phyloP scores from a whole-genome alignment of 2,888 invertebrate genomes.

The Drosophila greeni region DNA sequence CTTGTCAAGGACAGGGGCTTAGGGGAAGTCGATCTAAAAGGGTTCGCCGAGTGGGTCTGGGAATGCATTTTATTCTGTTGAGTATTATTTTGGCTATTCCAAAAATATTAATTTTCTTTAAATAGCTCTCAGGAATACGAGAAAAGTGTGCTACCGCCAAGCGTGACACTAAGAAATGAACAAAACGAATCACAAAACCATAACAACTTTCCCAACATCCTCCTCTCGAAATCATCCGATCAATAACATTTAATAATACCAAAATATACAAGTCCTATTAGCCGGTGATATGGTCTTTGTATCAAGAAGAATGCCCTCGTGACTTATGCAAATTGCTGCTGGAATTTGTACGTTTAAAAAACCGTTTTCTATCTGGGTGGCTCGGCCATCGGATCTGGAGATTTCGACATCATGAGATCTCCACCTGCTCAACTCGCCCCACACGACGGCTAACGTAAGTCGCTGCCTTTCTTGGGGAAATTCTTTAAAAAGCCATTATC shows the following conservation, averaged over 20 bases:
- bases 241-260: conserved; percentile 38
- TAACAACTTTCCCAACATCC: conserved; percentile 4
- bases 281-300: conserved; percentile 30
- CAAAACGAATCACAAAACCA: neutral
- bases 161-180: conserved; percentile 8
- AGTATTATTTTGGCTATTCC: neutral
- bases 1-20: neutral
- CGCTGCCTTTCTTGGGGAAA: conserved; percentile 37
- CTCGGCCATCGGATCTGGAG: conserved; percentile 2
- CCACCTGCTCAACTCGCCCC: conserved; percentile 38
- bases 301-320: conserved; percentile 20
- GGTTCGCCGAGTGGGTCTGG: conserved; percentile 5
- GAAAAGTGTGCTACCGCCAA: conserved; percentile 3
- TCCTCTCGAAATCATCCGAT: conserved; percentile 21
- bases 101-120: neutral
- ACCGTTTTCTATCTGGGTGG: conserved; percentile 63
- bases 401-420: conserved; percentile 7
- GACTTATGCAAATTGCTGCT: conserved; percentile 55
- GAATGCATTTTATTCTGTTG: neutral
- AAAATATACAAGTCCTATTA: conserved; percentile 39
- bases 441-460: conserved; percentile 57
- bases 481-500: conserved; percentile 71
- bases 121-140: neutral
- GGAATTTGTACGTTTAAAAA: conserved; percentile 38
- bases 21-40: conserved; percentile 1